Base-by-base conservation (phyloP, 2,113 vertebrate genomes). In the Cheirogaleus medius region DNA sequence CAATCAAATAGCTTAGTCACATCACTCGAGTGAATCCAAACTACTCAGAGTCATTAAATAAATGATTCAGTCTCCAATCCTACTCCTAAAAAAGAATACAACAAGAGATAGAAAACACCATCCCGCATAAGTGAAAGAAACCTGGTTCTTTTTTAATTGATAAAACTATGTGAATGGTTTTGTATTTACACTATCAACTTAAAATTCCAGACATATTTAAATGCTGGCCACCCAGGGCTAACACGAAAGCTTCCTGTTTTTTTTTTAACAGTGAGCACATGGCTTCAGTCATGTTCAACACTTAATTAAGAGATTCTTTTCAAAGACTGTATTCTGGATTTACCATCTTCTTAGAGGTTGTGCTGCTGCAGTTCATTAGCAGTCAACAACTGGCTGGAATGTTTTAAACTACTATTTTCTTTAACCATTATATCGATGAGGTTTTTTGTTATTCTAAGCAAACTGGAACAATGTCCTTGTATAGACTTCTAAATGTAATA, bases 311-410 rank as follows among this genome's bases (percentile, higher is more conserved):
- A 94, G 96, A 98, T 96, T 97, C 94, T 98, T 97, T 98, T 96
- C 97, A 98, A 98, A 98, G 97, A 97, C 14, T 2, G 0, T 85
- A 92, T 94, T 98, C 97, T 98, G 85, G 94, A 97, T 97, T 98
- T 98, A 97, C 96, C 97, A 52, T 98, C 97, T 85, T 98, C 92
- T 97, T 81, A 94, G 92, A 94, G 96, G 6, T 94, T 92, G 91
- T 78, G 96, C 97, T 98, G 96, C 97, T 98, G 97, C 97, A 98
- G 98, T 96, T 98, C 97, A 97, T 98, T 98, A 99, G 97, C 91
- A 92, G 89, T 95, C 97, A 94, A 97, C 98, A 98, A 99, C 98
- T 98, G 98, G 97, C 94, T 97, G 96, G 97, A 98, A 97, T 97
- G 95, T 97, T 98, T 98, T 93, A 76, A 97, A 96, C 91, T 98